A percentile compares a stretch with the other conserved stretches of the same genome.
Evolutionary conservation across 2,888 invertebrate species (phyloP).

Genomic region (Ennomos erosarius): DNA sequence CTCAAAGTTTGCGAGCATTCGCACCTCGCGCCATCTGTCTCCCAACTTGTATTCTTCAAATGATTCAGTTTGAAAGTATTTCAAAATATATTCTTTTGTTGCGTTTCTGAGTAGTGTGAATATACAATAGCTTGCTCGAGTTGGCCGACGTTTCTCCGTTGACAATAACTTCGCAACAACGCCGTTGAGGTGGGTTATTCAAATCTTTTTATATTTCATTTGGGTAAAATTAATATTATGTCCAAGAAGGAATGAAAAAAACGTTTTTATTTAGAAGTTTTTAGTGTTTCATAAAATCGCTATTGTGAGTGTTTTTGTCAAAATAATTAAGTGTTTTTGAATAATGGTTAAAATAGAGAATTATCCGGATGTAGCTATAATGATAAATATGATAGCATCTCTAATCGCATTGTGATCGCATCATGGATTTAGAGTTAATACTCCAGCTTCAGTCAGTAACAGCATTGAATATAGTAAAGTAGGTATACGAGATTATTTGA

Average conservation of each 20-base stretch:
- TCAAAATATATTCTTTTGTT: slow-evolving; percentile 79
- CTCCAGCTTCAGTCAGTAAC: slow-evolving; percentile 13
- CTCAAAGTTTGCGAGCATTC: slow-evolving; percentile 77
- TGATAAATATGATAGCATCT: too few relatives aligned
- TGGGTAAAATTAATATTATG: slow-evolving; percentile 4
- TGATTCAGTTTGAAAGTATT: slow-evolving; percentile 81
- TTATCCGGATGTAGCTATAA: too few relatives aligned
- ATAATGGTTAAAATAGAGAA: too few relatives aligned
- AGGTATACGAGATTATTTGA: slow-evolving; percentile 22
- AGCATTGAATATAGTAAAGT: slow-evolving; percentile 16
- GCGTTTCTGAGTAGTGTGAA: slow-evolving; percentile 71
- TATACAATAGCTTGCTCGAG: slow-evolving; percentile 64
- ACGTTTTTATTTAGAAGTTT: too few relatives aligned
- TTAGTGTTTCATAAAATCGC: too few relatives aligned
- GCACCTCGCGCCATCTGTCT: slow-evolving; percentile 77
- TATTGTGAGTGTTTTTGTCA: too few relatives aligned
- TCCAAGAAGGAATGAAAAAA: too few relatives aligned
- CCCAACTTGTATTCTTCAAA: slow-evolving; percentile 81
- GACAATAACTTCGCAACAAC: slow-evolving; percentile 53
- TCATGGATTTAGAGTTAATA: not conserved
- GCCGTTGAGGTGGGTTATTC: slow-evolving; percentile 47
- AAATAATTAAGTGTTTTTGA: too few relatives aligned
- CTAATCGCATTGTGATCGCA: too few relatives aligned
- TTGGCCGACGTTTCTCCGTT: slow-evolving; percentile 45
- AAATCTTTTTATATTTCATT: slow-evolving; percentile 39